These are phyloP conservation scores for Lycaena phlaeas DNA, from an alignment of 2,888 invertebrate genomes.

Conservation along the genomic window DNA sequence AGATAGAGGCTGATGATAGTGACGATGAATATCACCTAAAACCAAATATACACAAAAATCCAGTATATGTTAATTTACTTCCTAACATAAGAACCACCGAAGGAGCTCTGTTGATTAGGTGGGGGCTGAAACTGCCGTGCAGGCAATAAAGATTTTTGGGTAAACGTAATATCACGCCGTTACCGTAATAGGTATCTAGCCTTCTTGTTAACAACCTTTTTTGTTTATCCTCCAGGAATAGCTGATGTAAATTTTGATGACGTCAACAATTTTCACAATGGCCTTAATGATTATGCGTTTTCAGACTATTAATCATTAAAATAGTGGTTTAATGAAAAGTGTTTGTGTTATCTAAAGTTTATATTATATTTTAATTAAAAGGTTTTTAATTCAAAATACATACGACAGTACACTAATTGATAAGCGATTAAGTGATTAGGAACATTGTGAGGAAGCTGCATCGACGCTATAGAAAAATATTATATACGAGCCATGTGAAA, in stretches of 20 bases:
- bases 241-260: conserved; percentile 1
- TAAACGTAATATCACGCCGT: conserved; percentile 65
- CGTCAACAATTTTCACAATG: conserved; percentile 1
- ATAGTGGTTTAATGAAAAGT: neutral
- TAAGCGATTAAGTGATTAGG: too few relatives aligned
- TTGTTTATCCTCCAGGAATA: conserved; percentile 13
- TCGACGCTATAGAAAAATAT: too few relatives aligned
- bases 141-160: conserved; percentile 62
- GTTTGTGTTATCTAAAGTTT: neutral
- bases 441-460: too few relatives aligned
- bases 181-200: conserved; percentile 53
- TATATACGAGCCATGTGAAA: too few relatives aligned
- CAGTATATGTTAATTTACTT: too few relatives aligned
- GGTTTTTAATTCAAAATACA: neutral
- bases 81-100: conserved; percentile 26
- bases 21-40: too few relatives aligned
- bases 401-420: too few relatives aligned
- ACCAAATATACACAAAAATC: too few relatives aligned
- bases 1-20: too few relatives aligned
- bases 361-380: too few relatives aligned
- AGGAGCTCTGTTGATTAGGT: conserved; percentile 57
- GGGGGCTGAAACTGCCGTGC: conserved; percentile 43
- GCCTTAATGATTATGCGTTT: conserved; percentile 2
- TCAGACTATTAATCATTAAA: conserved; percentile 4
- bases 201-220: conserved; percentile 2